Evolutionary conservation across 2,888 invertebrate species (phyloP), one percentile per base, ranked within the genome.

Genomic region (Phlogophora meticulosa): DNA sequence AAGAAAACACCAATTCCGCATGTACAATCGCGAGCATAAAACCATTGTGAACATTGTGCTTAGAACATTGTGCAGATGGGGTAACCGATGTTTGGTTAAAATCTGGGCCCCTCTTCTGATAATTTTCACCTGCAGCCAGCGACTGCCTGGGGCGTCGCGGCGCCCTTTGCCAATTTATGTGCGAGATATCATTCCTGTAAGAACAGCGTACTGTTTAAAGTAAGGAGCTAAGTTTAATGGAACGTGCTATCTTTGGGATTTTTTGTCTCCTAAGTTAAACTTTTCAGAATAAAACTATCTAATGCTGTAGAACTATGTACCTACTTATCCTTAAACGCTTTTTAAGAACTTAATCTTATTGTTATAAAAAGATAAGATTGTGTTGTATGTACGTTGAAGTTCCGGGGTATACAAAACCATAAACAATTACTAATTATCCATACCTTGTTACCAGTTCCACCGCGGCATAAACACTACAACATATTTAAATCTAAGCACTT

Each of bases 101-200:
- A 93, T 93, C 93, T 91, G 93, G 85, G 78, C 73, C 82, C 90
- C 93, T 92, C 92, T 90, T 86, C 87, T 92, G 93, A 94, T 94
- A 94, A 95, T 95, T 95, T 93, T 94, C 95, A 95, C 95, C 95
- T 95, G 95, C 84, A 87, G 76, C 66, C 59, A 28, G 58, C 78
- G 66, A 72, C 80, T 80, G 85, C 86, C 87, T 76, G 79, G 76
- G 82, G 87, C 84, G 81, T 51, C 22, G 67, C 22, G 62, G 22
- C 63, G 51, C 85, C 85, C 88, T 87, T 85, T 85, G 79, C 85
- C 87, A 91, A 95, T 94, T 94, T 94, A 94, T 94, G 91, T 87
- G 86, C 86, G 80, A 91, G 94, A 94, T 94, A 94, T 88, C 90
- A 92, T 93, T 92, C 91, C 87, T 87, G 89, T 88, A 91, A 92